Conservation (phyloP, 2,797 vertebrate genomes). For the Mus spretus region DNA sequence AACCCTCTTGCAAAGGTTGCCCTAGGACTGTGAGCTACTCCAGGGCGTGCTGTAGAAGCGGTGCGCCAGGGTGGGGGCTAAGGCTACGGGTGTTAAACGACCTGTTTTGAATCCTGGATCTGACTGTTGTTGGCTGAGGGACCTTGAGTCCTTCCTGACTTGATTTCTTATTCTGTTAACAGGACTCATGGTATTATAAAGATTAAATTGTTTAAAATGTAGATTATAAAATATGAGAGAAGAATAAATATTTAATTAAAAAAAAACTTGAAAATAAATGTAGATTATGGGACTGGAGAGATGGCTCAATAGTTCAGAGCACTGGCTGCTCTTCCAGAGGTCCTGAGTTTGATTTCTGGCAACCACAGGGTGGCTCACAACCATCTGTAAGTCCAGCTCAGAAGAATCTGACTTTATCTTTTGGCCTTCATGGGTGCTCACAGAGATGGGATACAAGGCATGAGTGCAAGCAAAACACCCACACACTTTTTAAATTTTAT, state of each 20-base stretch:
- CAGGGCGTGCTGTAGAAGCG: rapidly evolving
- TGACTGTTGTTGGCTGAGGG: background rate
- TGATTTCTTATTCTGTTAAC: background rate
- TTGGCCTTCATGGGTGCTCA: background rate
- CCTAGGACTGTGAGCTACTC: background rate
- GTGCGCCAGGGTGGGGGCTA: background rate
- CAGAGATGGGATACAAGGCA: background rate
- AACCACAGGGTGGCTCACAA: background rate
- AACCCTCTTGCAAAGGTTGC: background rate
- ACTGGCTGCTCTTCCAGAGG: background rate
- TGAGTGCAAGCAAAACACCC: background rate
- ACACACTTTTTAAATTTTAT: background rate
- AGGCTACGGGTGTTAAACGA: background rate
- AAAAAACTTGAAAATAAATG: background rate
- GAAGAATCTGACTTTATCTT: background rate
- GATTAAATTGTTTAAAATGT: background rate
- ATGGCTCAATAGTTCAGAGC: background rate
- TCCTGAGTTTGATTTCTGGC: background rate
- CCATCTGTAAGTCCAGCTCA: background rate
- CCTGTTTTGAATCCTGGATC: background rate
- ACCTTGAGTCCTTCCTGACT: background rate
- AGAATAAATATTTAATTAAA: background rate
- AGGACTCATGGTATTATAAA: background rate
- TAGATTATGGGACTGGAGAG: background rate
- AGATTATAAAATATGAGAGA: background rate